Base-by-base conservation (phyloP, 2,888 invertebrate genomes). In the Eueremaeus valkanovi region DNA sequence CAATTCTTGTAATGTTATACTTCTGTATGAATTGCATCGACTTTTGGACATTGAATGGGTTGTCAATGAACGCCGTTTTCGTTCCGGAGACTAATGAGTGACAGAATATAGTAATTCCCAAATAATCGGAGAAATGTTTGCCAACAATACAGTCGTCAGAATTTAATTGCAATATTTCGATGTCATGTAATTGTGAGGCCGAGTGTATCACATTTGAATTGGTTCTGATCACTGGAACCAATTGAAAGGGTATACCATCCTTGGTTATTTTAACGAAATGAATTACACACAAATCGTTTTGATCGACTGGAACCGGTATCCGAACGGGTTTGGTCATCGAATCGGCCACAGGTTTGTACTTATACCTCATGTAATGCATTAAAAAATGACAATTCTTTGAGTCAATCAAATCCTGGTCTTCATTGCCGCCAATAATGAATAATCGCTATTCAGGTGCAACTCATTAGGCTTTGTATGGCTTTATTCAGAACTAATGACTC, bases 141-240 rank as follows among this genome's bases (percentile, higher is more conserved):
- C 31, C 31, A 31, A 31, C 18, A 61, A 61, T 61, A 27, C 27
- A 27, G 13, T 61, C 27, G 11, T 61, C 61, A 31, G 1, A 8
- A 3, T 29, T 61, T 9, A 61, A 13, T 6, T 16, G 24, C 9
- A 31, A 31, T 6, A 61, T 31, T 31, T 61, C 29, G 2, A 13
- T 31, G 27, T 61, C 27, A 13, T 29, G 24, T 16, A 61, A 31
- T 31, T 61, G 61, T 13, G 31, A 9, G 13, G 61, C 29, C 1
- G 61, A 61, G 6, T 61, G 31, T 6, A 61, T 61, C 3, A 61
- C 1, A 61, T 61, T 61, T 16, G 29, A 13, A 27, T 61, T 29
- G 11, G 61, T 61, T 61, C 27, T 61, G 31, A 61, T 61, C 3
- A 61, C 24, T 31, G 61, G 61, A 29, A 61, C 31, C 61, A 61